Conservation (phyloP, 2,797 vertebrate species). For the Triplophysa bombifrons region DNA sequence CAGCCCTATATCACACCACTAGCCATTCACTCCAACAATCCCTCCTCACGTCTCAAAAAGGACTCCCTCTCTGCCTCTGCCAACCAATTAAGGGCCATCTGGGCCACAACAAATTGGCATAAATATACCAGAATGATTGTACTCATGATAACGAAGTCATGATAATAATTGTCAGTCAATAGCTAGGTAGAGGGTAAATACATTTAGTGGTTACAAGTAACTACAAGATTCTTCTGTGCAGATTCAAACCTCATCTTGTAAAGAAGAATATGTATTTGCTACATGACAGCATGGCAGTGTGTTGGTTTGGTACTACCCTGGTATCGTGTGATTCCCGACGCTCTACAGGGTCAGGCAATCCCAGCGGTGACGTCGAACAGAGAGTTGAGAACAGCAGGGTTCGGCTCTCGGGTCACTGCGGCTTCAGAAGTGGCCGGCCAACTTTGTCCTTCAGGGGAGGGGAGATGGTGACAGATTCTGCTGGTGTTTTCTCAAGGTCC, state of each 20-base stretch:
- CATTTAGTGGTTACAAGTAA: not conserved
- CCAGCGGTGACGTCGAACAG: slow-evolving; percentile 72
- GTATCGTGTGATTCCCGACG: slow-evolving; percentile 73
- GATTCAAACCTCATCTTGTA: slow-evolving; percentile 8
- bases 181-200: slow-evolving; percentile 14
- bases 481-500: slow-evolving; percentile 80
- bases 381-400: slow-evolving; percentile 75
- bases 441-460: slow-evolving; percentile 74
- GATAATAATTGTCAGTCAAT: slow-evolving; percentile 43
- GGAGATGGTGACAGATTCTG: slow-evolving; percentile 72
- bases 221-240: not conserved
- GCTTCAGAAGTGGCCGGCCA: slow-evolving; percentile 77
- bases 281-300: slow-evolving; percentile 62
- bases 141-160: slow-evolving; percentile 43
- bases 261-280: slow-evolving; percentile 59
- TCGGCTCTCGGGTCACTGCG: slow-evolving; percentile 76
- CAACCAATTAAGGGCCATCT: slow-evolving; percentile 97
- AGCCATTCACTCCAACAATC: slow-evolving; percentile 92
- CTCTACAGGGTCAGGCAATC: slow-evolving; percentile 73
- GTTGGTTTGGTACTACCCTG: slow-evolving; percentile 63
- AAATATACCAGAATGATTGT: slow-evolving; percentile 63
- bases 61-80: slow-evolving; percentile 89
- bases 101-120: slow-evolving; percentile 78
- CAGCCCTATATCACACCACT: slow-evolving; percentile 84
- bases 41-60: slow-evolving; percentile 91